Evolutionary conservation across 2,888 invertebrate species (phyloP).

Genomic region (Drosophila acutilabella): DNA sequence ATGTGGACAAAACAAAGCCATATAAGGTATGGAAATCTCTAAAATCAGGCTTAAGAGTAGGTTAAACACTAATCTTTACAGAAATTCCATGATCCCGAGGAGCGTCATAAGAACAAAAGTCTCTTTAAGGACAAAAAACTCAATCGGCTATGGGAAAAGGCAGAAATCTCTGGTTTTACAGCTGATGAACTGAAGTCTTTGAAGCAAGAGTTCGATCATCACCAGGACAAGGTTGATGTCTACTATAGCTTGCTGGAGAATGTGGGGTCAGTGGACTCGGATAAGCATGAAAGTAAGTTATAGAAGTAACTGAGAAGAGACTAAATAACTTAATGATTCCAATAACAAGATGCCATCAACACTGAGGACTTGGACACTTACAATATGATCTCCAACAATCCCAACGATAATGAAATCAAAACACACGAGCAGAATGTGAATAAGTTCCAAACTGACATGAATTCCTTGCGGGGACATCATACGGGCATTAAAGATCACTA

Average conservation of each 20-base stretch:
- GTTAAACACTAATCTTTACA: slow-evolving; percentile 41
- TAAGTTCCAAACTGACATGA: slow-evolving; percentile 89
- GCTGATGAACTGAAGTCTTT: slow-evolving; percentile 92
- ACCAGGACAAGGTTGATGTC: slow-evolving; percentile 96
- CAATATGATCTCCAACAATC: slow-evolving; percentile 89
- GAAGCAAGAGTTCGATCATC: slow-evolving; percentile 95
- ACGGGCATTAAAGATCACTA: slow-evolving; percentile 91
- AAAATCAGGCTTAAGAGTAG: too few species aligned
- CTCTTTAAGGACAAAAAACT: slow-evolving; percentile 95
- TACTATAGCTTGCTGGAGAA: slow-evolving; percentile 92
- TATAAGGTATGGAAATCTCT: slow-evolving; percentile 68
- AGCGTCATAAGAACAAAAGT: slow-evolving; percentile 90
- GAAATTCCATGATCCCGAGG: slow-evolving; percentile 85
- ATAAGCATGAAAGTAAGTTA: slow-evolving; percentile 88
- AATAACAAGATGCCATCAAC: slow-evolving; percentile 88
- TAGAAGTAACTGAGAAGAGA: background rate
- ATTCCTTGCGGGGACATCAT: slow-evolving; percentile 91
- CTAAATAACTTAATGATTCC: background rate
- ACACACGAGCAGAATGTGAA: slow-evolving; percentile 84
- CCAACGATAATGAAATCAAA: slow-evolving; percentile 85
- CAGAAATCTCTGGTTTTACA: slow-evolving; percentile 94
- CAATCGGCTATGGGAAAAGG: slow-evolving; percentile 95
- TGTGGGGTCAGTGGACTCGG: slow-evolving; percentile 86
- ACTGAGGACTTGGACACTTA: slow-evolving; percentile 90
- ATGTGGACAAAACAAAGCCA: slow-evolving; percentile 85